Conservation (phyloP, 2,888 invertebrate species). For the Thereva nobilitata region DNA sequence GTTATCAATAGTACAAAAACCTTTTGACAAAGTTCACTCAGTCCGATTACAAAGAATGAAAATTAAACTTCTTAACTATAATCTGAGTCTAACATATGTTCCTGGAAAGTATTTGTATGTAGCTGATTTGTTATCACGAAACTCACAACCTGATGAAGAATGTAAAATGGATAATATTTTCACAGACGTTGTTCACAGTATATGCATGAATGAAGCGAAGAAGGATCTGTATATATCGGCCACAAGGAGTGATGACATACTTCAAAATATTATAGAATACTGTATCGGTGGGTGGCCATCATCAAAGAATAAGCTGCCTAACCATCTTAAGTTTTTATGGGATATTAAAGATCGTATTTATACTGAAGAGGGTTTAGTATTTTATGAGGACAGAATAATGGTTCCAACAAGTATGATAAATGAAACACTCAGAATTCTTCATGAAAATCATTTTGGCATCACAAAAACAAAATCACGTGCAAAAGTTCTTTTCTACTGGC, state of each 20-base stretch:
- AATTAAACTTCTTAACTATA: slow-evolving; percentile 41
- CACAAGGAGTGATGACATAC: no score
- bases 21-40: slow-evolving; percentile 35
- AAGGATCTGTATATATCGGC: no score
- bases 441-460: slow-evolving; percentile 31
- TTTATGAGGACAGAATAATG: slow-evolving; percentile 20
- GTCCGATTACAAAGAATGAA: slow-evolving; percentile 39
- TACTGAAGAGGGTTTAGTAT: slow-evolving; percentile 37
- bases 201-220: no score
- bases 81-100: slow-evolving; percentile 38
- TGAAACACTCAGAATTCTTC: slow-evolving; percentile 26
- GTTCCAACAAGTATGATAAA: slow-evolving; percentile 30
- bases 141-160: no score
- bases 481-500: slow-evolving; percentile 41
- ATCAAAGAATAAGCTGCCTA: slow-evolving; percentile 35
- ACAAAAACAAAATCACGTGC: slow-evolving; percentile 43
- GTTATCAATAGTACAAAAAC: slow-evolving; percentile 37
- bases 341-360: slow-evolving; percentile 28
- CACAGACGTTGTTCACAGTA: no score
- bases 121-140: no score
- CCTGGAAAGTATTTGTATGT: slow-evolving; percentile 44
- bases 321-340: slow-evolving; percentile 25
- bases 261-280: no score
- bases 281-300: slow-evolving; percentile 40
- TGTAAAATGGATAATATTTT: no score